Evolutionary conservation across 2,888 invertebrate species (phyloP).

Genomic region (Aleiodes testaceus): DNA sequence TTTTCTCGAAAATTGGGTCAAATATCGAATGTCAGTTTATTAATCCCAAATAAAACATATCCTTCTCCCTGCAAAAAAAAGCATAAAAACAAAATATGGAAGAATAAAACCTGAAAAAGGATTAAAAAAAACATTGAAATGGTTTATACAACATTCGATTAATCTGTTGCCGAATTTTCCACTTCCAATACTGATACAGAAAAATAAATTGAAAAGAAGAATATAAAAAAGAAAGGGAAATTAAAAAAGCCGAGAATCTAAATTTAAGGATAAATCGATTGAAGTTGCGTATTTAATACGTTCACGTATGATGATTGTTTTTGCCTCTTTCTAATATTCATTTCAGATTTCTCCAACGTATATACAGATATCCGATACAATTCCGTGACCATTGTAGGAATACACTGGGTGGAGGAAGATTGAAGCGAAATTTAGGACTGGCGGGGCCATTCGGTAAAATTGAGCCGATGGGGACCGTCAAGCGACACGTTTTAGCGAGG

Average conservation of each 20-base stretch:
- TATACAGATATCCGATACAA: constrained; percentile 43
- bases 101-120: constrained; percentile 25
- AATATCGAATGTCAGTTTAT: no score
- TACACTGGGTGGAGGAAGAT: constrained; percentile 35
- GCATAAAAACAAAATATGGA: constrained; percentile 7
- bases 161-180: constrained; percentile 40
- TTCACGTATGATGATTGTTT: constrained; percentile 35
- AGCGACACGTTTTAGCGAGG: constrained; percentile 58
- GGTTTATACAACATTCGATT: constrained; percentile 36
- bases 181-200: not conserved
- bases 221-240: not conserved
- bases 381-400: constrained; percentile 26
- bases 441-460: constrained; percentile 55
- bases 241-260: constrained; percentile 7
- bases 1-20: no score
- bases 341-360: not conserved
- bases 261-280: constrained; percentile 33
- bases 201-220: not conserved
- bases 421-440: constrained; percentile 42
- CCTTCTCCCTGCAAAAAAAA: constrained; percentile 21
- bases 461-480: constrained; percentile 55
- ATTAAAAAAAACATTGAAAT: constrained; percentile 37
- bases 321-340: not conserved
- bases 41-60: not conserved
- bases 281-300: constrained; percentile 34